A percentile compares a stretch with the other conserved stretches of the same genome.
These are phyloP conservation scores for Monochamus saltuarius DNA, from an alignment of 1,140 invertebrate genomes.

Conservation along the genomic window DNA sequence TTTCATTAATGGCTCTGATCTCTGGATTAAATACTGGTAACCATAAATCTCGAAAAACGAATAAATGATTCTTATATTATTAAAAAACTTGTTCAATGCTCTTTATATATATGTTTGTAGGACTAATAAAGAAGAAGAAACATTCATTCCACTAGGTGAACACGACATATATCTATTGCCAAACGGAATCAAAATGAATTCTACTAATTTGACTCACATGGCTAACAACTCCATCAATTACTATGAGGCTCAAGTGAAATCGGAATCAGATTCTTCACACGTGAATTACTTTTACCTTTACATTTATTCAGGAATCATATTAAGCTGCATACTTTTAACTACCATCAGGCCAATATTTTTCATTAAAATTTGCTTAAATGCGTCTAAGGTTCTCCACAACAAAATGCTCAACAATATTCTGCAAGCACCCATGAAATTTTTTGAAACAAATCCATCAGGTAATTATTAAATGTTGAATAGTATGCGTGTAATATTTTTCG, in stretches of 20 bases:
- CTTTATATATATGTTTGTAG: conserved; percentile 42
- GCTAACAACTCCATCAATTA: background rate
- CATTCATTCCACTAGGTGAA: background rate
- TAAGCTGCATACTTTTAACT: conserved; percentile 3
- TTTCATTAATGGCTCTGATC: conserved; percentile 62
- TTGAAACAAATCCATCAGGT: conserved; percentile 59
- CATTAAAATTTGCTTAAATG: conserved; percentile 77
- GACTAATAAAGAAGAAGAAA: conserved; percentile 56
- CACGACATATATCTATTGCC: background rate
- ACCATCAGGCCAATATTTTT: conserved; percentile 64
- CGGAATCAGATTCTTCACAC: background rate
- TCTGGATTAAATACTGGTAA: conserved; percentile 72
- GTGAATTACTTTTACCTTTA: conserved; percentile 2
- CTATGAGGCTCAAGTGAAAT: background rate
- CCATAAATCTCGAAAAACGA: too few species aligned
- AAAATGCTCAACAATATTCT: conserved; percentile 79
- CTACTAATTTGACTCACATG: background rate
- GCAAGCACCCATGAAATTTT: conserved; percentile 65
- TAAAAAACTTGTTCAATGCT: background rate
- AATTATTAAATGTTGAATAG: background rate
- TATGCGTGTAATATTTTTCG: background rate
- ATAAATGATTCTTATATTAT: too few species aligned
- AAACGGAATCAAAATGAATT: background rate
- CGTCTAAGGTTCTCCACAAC: conserved; percentile 78
- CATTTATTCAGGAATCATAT: background rate